These are phyloP conservation scores for Tanypteryx hageni DNA, from an alignment of 2,888 invertebrate genomes.

Conservation along the genomic window DNA sequence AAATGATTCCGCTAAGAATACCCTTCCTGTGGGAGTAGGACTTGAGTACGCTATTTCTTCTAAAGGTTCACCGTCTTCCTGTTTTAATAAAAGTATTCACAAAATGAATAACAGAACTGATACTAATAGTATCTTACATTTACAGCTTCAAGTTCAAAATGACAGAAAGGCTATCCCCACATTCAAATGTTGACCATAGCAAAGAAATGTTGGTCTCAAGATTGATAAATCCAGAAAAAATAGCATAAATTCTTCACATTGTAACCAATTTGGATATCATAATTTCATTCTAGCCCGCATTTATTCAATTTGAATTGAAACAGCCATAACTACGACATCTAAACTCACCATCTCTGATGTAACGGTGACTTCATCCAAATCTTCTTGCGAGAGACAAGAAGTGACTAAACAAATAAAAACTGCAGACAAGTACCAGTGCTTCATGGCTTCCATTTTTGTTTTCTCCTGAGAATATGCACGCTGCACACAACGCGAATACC, in stretches of 20 bases:
- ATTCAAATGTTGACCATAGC: too few species aligned
- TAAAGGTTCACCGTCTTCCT: conserved; percentile 71
- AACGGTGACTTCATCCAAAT: conserved; percentile 63
- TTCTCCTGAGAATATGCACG: not conserved
- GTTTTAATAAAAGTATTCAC: not conserved
- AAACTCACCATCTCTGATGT: conserved; percentile 65
- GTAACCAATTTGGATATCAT: too few species aligned
- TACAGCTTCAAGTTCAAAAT: too few species aligned
- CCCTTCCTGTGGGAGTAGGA: conserved; percentile 81
- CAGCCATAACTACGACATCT: not conserved
- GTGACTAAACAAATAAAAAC: conserved; percentile 40
- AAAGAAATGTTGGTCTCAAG: too few species aligned
- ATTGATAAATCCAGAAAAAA: too few species aligned
- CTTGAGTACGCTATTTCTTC: conserved; percentile 82
- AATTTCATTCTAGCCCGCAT: too few species aligned
- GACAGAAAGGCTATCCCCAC: too few species aligned
- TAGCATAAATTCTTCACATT: too few species aligned
- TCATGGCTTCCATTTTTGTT: conserved; percentile 1
- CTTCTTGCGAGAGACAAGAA: conserved; percentile 65
- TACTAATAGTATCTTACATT: too few species aligned
- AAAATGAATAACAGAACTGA: too few species aligned
- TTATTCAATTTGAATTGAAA: not conserved
- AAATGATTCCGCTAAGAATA: conserved; percentile 91
- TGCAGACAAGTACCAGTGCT: not conserved
- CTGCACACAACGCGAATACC: not conserved